A percentile compares a stretch with the other conserved stretches of the same genome.
Conservation (phyloP, 2,113 vertebrate genomes). For the Mellivora capensis region DNA sequence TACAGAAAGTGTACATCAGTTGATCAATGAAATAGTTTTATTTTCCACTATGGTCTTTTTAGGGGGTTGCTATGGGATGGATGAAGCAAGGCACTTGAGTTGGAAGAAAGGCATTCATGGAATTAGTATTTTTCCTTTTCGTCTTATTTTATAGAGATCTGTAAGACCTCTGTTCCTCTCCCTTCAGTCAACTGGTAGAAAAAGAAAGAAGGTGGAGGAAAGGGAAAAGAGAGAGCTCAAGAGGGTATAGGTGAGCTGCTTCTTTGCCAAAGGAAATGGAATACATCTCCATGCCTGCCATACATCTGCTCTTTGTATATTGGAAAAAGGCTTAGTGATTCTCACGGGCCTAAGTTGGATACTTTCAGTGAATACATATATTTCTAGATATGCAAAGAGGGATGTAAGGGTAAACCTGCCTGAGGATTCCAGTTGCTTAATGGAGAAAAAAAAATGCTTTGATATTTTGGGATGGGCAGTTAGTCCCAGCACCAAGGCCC, state of each 20-base stretch:
- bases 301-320: neutral
- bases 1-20: neutral
- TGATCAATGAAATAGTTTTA: neutral
- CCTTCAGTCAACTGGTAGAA: neutral
- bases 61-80: neutral
- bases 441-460: neutral
- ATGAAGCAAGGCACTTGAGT: neutral
- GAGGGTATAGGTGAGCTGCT: neutral
- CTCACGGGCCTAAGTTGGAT: neutral
- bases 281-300: too few species aligned
- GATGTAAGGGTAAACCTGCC: neutral
- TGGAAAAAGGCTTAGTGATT: neutral
- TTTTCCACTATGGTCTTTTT: neutral
- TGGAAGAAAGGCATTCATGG: neutral
- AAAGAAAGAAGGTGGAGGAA: neutral
- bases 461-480: neutral
- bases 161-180: neutral
- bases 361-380: neutral
- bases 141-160: neutral
- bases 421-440: neutral
- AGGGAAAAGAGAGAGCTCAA: neutral
- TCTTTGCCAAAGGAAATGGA: neutral
- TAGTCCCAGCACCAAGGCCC: neutral
- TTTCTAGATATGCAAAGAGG: neutral
- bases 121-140: neutral